Evolutionary conservation across 1,140 invertebrate species (phyloP), one percentile per base, ranked within the genome.

Genomic region (Drosophila elegans): DNA sequence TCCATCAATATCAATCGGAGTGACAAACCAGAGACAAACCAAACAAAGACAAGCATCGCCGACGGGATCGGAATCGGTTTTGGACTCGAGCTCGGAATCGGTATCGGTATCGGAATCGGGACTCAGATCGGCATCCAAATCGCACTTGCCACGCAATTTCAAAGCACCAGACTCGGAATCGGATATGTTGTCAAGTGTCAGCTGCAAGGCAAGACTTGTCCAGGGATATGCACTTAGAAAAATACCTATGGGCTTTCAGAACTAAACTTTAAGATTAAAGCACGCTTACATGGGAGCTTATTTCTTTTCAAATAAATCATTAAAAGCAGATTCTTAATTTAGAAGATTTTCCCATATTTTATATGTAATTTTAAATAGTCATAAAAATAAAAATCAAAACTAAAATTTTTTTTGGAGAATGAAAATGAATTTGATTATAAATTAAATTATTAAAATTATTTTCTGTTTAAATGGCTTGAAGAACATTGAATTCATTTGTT

Each of bases 71-170:
- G 48, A 63, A 2, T 49, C 27, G 46, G 12, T 13, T 2, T 51
- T n/a, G 64, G 27, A 25, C 1, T 53, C 16, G 32, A 16, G 32
- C 5, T 62, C 38, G 21, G 54, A 25, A 21, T 38, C 32, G 27
- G 48, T 39, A 34, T 41, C 42, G 66, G 61, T 2, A 57, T 64
- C 39, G 54, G 57, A 2, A 69, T 68, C 41, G 36, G 64, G 36
- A 34, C 10, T 54, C 16, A 34, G 41, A 39, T 42, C 25, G 67
- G 55, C 71, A 59, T 52, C 69, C 46, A 60, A 69, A 66, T 74
- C 79, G 82, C 82, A 86, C 82, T 86, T 88, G 82, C 82, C 82
- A 88, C 83, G 83, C 83, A 89, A 83, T 82, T 82, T 62, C 67
- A 75, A 60, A 75, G 74, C 60, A 11, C n/a, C 34, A 71, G 53